Evolutionary conservation across 2,797 vertebrate genomes (phyloP), one percentile per base, ranked within the genome.

Genomic region (Spatula versicolor): DNA sequence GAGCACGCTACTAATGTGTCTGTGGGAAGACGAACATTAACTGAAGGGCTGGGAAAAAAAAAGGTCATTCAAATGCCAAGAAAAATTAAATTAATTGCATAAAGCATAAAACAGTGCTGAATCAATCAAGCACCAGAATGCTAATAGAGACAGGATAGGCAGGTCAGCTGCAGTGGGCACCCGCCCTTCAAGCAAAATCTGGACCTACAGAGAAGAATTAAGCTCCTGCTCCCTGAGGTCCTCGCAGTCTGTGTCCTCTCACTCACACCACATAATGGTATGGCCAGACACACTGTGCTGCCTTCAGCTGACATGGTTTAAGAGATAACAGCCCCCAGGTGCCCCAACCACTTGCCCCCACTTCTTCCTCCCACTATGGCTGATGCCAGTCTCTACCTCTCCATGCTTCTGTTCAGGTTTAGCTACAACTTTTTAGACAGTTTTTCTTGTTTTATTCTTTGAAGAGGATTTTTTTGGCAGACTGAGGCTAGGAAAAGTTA

Each of bases 1-100:
- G 88, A 94, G n/a, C 45, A 68, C 9, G 6, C 28, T 69, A 12
- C 60, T 90, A 77, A 94, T 33, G 60, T 55, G 64, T 87, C 90
- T 77, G 84, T 71, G 74, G 76, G 68, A 92, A 93, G 88, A 72
- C 6, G 35, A 93, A 72, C 77, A 91, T 90, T 80, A 95, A 78
- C 35, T 33, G 58, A 90, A 56, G 33, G 55, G 31, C 5, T 91
- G 60, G 20, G 90, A 84, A 62, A 72, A 95, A 48, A 48, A 48
- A 48, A 97, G 76, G 88, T 78, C 74, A 73, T 64, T 73, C 68
- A 86, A 86, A 95, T 81, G 80, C 54, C 74, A 88, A 66, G 48
- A 76, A 93, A 93, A 94, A 73, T 55, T 5, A 79, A 94, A 87
- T 62, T 83, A 88, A 91, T 83, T 87, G 6, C 35, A 52, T 37